Evolutionary conservation across 2,888 invertebrate genomes (phyloP).

Genomic region (Diaprepes abbreviatus): DNA sequence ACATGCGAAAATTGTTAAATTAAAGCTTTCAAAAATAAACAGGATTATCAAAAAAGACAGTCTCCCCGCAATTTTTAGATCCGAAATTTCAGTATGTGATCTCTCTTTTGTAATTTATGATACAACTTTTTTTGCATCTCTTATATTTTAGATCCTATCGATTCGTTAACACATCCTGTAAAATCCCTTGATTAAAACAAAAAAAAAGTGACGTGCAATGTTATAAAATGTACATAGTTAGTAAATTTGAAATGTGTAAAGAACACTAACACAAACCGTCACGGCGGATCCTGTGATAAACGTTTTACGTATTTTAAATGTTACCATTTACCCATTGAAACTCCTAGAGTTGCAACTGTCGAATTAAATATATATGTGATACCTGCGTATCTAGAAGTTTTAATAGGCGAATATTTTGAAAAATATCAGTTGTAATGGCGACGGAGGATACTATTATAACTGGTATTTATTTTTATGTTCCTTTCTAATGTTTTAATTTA

Average conservation of each 20-base stretch:
- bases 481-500: conserved; percentile 28
- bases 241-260: conserved; percentile 61
- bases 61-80: too few species aligned
- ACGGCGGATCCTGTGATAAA: conserved; percentile 64
- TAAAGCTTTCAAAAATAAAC: too few species aligned
- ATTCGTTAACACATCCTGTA: too few species aligned
- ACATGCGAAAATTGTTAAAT: too few species aligned
- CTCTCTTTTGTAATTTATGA: too few species aligned
- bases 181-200: too few species aligned
- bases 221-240: conserved; percentile 58
- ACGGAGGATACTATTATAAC: neutral
- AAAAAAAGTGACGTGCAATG: conserved; percentile 57
- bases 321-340: conserved; percentile 43
- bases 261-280: conserved; percentile 57
- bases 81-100: too few species aligned
- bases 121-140: too few species aligned
- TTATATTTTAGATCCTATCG: too few species aligned
- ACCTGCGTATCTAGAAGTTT: conserved; percentile 18
- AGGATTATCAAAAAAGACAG: too few species aligned
- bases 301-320: conserved; percentile 60
- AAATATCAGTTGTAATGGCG: conserved; percentile 3
- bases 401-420: conserved; percentile 20
- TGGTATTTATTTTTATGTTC: conserved; percentile 23
- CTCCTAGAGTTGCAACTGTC: neutral
- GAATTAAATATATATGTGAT: neutral